These are phyloP conservation scores for Benitochromis conjunctus DNA, from an alignment of 2,113 vertebrate genomes.

Conservation along the genomic window DNA sequence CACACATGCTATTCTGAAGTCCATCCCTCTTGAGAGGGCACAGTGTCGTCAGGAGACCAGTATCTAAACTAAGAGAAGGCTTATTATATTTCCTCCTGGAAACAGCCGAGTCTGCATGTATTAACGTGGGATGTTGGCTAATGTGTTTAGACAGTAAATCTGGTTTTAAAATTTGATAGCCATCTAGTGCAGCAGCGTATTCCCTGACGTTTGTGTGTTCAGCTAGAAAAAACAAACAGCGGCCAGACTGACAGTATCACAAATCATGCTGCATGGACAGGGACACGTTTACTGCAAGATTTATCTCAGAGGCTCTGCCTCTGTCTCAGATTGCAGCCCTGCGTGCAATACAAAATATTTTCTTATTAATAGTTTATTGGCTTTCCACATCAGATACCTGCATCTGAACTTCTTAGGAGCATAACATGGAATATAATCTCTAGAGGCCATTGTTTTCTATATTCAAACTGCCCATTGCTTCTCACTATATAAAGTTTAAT, in stretches of 20 bases:
- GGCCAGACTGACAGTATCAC: conserved; percentile 2
- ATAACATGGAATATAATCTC: background rate
- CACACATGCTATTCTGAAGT: background rate
- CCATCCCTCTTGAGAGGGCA: conserved; percentile 18
- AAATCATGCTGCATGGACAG: conserved; percentile 2
- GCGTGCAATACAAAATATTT: background rate
- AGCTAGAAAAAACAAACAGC: conserved; percentile 43
- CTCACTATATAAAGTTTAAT: background rate
- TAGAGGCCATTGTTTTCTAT: background rate
- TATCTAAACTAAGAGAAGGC: conserved; percentile 22
- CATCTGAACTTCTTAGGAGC: background rate
- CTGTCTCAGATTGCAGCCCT: background rate
- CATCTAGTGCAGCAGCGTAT: conserved; percentile 27
- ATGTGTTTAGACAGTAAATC: conserved; percentile 69
- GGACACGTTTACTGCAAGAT: background rate
- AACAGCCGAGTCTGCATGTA: conserved; percentile 10
- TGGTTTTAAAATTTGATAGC: conserved; percentile 48
- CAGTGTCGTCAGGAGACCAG: conserved; percentile 23
- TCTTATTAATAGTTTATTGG: background rate
- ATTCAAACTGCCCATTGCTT: background rate
- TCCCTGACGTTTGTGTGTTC: conserved; percentile 33
- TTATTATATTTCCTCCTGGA: conserved; percentile 63
- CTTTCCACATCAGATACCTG: background rate
- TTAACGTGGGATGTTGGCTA: conserved; percentile 54
- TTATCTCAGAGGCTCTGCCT: background rate